Base-by-base conservation (phyloP, 2,797 vertebrate genomes). In the Leontopithecus rosalia region DNA sequence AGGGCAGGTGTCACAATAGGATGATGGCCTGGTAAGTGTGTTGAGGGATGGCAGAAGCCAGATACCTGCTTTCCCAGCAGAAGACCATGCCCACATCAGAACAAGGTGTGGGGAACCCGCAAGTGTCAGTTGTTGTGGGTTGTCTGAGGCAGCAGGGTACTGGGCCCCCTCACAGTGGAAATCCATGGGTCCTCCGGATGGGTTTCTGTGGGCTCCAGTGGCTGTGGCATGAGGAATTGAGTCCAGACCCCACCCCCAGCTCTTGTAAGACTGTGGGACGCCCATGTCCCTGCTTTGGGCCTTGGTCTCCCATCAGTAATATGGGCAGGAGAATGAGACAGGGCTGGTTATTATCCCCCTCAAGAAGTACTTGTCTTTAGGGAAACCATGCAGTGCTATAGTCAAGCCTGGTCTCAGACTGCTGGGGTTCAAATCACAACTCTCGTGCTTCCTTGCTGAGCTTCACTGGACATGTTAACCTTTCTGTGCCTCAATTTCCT, bases 81-180 rank as follows among this genome's bases (percentile, higher is more conserved):
- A 88, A 76, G 67, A 72, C 3, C 15, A 1, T 52, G 26, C 7
- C 2, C 19, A 5, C 43, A 9, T 89, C 5, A 76, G 70, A 85
- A 20, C 9, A 28, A n/a, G 15, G 19, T 46, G 6, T 8, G 24
- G 67, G 0, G 3, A 17, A 17, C 46, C 11, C 30, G 3, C 0
- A 15, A 2, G 30, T 26, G 28, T 20, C 61, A 10, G 13, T 55
- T 30, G 1, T 0, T 22, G 28, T 5, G 30, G 13, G 19, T 15
- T n/a, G 67, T 5, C 17, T 19, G 46, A 48, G 36, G 43, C 46
- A 80, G 72, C 13, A 70, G 24, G 5, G 11, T 43, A 22, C 81
- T 22, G 12, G 67, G 36, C 15, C 26, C 0, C 0, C 48, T 76
- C 33, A 41, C 6, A 8, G 12, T 67, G 7, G 41, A 6, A 6